Evolutionary conservation across 2,797 vertebrate genomes (phyloP), one percentile per base, ranked within the genome.

Genomic region (Anguilla megastoma): DNA sequence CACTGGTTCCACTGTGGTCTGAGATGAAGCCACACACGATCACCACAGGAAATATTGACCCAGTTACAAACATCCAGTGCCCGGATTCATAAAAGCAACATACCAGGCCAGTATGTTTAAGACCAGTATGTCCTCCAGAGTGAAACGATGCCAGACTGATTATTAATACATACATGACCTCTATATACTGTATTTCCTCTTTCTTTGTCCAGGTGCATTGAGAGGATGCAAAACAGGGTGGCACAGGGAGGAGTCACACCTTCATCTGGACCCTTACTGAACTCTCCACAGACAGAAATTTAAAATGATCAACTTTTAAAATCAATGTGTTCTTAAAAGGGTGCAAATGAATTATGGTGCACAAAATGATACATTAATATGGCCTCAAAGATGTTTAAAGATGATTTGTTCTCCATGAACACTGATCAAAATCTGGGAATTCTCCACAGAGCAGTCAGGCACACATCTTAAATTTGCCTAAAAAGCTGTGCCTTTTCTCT

Each of bases 31-130:
- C 76, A 48, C 76, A 80, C 9, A 45, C 45, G 27, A 50, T 82
- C 41, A n/a, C 79, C 45, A 50, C 79, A 50, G 18, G 79, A 82
- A 82, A 50, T 82, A 82, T 9, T 82, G 41, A 82, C 79, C 41
- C 45, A 50, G 24, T 50, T 82, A 50, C 79, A 50, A 7, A 82
- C 21, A 7, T n/a, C 7, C 45, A n/a, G 45, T n/a, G 41, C 41
- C 45, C 21, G 24, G 76, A 48, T 45, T 48, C 76, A 80, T 48
- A 48, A 80, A 45, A 6, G 16, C 14, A 48, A 45, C 76, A 48
- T 45, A n/a, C 7, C 36, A 24, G 16, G 3, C 2, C 33, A 3
- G 9, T 36, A 45, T 45, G 6, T 27, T 2, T 10, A 4, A 36
- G 16, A 21, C 27, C 10, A 14, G 27, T 41, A 79, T 45, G 74